phyloP scores from a whole-genome alignment of 2,797 vertebrate genomes.

The Sebastes wilsoni region DNA sequence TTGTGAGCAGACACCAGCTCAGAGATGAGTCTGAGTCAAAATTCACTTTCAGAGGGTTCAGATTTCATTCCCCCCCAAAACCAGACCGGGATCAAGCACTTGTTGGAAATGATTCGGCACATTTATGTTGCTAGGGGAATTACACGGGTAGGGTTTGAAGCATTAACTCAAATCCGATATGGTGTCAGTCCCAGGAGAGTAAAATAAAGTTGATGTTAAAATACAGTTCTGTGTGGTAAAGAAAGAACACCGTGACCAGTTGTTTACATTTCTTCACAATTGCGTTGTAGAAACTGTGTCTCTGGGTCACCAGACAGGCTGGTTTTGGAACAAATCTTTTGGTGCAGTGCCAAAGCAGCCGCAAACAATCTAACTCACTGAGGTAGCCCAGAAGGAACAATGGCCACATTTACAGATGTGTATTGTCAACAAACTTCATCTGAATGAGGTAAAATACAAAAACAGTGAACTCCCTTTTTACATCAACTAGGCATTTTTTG shows the following conservation, averaged over 20 bases:
- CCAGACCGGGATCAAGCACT: neutral
- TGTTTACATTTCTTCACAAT: too few relatives aligned
- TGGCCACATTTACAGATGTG: neutral
- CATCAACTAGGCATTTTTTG: neutral
- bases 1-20: slow-evolving; percentile 22
- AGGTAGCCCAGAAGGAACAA: neutral
- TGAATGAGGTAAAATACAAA: neutral
- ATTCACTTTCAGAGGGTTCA: slow-evolving; percentile 40
- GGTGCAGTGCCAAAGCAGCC: neutral
- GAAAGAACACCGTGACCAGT: rapidly evolving
- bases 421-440: neutral
- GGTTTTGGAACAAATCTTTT: neutral
- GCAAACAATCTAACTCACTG: neutral
- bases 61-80: slow-evolving; percentile 9
- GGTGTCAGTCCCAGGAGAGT: neutral
- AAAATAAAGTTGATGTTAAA: neutral
- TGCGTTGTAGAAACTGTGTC: neutral
- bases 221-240: neutral
- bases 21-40: neutral
- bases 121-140: neutral
- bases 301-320: neutral
- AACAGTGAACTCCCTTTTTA: neutral
- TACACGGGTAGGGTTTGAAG: neutral
- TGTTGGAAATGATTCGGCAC: neutral
- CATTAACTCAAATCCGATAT: neutral